Percentiles rank a stretch among this genome's conserved stretches.
phyloP scores from a whole-genome alignment of 1,140 invertebrate species.

The Drosophila parvula region DNA sequence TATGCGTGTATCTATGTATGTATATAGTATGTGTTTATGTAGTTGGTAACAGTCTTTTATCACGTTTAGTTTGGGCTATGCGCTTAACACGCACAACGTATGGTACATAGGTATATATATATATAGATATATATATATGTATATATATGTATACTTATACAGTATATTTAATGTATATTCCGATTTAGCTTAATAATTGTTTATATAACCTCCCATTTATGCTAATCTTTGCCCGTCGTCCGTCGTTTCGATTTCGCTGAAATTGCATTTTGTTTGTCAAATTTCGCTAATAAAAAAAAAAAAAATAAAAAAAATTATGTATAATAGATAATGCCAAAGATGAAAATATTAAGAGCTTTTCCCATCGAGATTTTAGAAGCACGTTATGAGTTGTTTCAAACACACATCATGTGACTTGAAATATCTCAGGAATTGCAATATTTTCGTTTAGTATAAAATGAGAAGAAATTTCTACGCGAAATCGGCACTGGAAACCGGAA shows the following conservation, averaged over 20 bases:
- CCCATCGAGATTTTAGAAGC: background rate
- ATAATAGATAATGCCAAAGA: background rate
- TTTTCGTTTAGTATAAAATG: background rate
- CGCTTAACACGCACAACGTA: slow-evolving; percentile 55
- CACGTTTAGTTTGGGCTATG: slow-evolving; percentile 73
- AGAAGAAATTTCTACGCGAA: background rate
- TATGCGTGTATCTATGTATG: slow-evolving; percentile 37
- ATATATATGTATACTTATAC: slow-evolving; percentile 13
- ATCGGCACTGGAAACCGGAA: slow-evolving; percentile 9
- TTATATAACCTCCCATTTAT: slow-evolving; percentile 34
- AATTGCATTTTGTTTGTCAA: slow-evolving; percentile 9
- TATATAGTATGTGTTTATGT: slow-evolving; percentile 48
- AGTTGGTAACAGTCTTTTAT: slow-evolving; percentile 78
- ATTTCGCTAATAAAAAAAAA: background rate
- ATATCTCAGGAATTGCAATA: background rate
- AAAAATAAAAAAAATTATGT: background rate
- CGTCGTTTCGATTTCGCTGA: slow-evolving; percentile 10
- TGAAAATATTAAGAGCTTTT: background rate
- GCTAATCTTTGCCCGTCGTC: slow-evolving; percentile 8
- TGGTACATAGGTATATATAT: slow-evolving; percentile 36
- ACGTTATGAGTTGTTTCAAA: background rate
- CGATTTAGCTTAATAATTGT: slow-evolving; percentile 39
- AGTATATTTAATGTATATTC: slow-evolving; percentile 34
- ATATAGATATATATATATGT: slow-evolving; percentile 21
- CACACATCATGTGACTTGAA: background rate